Percentiles rank a stretch among this genome's conserved stretches.
Evolutionary conservation across 2,113 vertebrate genomes (phyloP).

Genomic region (Pimephales promelas): DNA sequence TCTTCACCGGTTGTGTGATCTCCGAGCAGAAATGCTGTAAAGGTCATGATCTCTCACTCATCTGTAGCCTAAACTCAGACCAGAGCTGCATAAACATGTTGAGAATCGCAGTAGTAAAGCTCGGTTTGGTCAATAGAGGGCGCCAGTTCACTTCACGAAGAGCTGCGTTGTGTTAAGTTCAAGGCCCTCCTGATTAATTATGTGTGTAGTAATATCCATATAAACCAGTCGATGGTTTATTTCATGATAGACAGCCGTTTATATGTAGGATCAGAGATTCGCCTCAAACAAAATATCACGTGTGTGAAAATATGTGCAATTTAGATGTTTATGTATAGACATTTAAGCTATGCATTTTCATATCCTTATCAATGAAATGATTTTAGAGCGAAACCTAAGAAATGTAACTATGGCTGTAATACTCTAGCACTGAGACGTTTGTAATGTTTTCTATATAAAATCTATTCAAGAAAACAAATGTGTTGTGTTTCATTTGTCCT

Average conservation of each 20-base stretch:
- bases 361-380: background rate
- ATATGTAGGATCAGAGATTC: background rate
- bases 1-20: background rate
- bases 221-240: background rate
- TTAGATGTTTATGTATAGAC: background rate
- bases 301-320: background rate
- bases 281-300: background rate
- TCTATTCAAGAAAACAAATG: background rate
- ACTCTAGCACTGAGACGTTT: background rate
- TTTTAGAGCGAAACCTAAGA: conserved; percentile 6
- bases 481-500: background rate
- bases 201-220: background rate
- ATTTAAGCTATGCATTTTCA: conserved; percentile 28
- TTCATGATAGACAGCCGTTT: background rate
- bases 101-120: background rate
- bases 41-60: background rate
- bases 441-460: conserved; percentile 29
- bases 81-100: background rate
- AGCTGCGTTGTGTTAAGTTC: background rate
- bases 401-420: background rate
- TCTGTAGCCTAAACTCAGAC: background rate
- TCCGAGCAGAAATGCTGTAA: background rate
- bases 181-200: background rate
- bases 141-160: background rate
- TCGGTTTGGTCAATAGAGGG: background rate